A percentile compares a stretch with the other conserved stretches of the same genome.
phyloP scores from a whole-genome alignment of 1,140 invertebrate genomes.

The Drosophila orosa region DNA sequence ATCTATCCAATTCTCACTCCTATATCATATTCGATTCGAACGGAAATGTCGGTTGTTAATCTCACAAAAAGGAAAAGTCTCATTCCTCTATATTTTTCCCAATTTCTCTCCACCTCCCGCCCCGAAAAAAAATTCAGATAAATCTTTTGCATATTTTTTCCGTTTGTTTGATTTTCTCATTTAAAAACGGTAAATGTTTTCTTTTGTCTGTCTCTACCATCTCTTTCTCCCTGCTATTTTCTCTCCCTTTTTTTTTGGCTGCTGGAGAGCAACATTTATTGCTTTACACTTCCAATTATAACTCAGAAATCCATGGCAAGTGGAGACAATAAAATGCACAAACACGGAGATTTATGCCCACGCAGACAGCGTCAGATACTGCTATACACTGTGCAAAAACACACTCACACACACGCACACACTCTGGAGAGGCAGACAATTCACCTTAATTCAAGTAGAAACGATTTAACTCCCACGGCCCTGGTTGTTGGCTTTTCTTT shows the following conservation, averaged over 20 bases:
- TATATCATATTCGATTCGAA: not conserved
- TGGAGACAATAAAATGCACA: slow-evolving; percentile 76
- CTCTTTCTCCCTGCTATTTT: not conserved
- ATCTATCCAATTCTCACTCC: not conserved
- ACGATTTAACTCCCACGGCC: slow-evolving; percentile 75
- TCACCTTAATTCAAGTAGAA: slow-evolving; percentile 80
- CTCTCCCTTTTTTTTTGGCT: not conserved
- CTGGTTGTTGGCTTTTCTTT: slow-evolving; percentile 50
- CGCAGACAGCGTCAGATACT: slow-evolving; percentile 28
- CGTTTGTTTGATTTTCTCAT: slow-evolving; percentile 32
- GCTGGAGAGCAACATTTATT: slow-evolving; percentile 61
- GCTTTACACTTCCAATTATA: slow-evolving; percentile 81
- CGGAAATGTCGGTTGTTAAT: slow-evolving; percentile 23
- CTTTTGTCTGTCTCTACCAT: slow-evolving; percentile 4
- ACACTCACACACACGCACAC: slow-evolving; percentile 20
- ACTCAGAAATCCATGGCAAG: slow-evolving; percentile 72
- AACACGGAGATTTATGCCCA: slow-evolving; percentile 68
- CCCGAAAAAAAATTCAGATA: not conserved
- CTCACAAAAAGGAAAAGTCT: not conserved
- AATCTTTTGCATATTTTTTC: slow-evolving; percentile 33
- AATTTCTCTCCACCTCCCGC: slow-evolving; percentile 2
- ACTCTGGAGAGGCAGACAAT: slow-evolving; percentile 37
- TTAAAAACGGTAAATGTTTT: slow-evolving; percentile 42
- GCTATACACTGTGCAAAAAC: slow-evolving; percentile 12
- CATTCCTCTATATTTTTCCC: slow-evolving; percentile 6